phyloP scores from a whole-genome alignment of 2,888 invertebrate genomes.

The Allygus modestus region DNA sequence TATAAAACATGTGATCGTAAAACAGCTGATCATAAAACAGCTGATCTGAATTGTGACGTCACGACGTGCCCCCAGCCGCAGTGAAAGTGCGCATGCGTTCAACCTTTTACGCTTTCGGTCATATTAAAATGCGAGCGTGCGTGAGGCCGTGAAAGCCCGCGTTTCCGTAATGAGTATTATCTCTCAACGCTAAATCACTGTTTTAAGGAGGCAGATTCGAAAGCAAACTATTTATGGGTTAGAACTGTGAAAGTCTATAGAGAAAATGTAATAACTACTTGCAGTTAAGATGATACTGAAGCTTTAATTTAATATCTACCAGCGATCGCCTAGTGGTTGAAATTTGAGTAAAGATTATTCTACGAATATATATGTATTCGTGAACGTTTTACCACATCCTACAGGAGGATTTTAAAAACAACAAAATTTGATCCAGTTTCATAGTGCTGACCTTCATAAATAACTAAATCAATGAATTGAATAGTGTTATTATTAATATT shows the following conservation, averaged over 20 bases:
- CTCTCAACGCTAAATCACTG: background rate
- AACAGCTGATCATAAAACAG: constrained; percentile 22
- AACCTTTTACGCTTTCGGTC: constrained; percentile 33
- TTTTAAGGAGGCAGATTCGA: background rate
- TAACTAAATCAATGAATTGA: too few relatives aligned
- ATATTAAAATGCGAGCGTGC: constrained; percentile 26
- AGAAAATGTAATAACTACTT: too few relatives aligned
- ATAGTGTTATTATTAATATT: too few relatives aligned
- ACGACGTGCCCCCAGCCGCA: background rate
- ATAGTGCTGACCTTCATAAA: too few relatives aligned
- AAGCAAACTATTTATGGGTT: constrained; percentile 6
- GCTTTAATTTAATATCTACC: too few relatives aligned
- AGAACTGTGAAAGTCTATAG: background rate
- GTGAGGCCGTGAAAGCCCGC: background rate
- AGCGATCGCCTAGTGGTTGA: too few relatives aligned
- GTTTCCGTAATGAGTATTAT: constrained; percentile 1
- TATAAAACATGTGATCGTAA: constrained; percentile 21
- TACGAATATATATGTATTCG: too few relatives aligned
- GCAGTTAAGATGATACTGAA: too few relatives aligned
- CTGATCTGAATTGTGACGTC: constrained; percentile 25
- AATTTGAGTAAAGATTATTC: too few relatives aligned
- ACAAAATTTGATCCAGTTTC: too few relatives aligned
- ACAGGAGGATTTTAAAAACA: too few relatives aligned
- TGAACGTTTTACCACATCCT: too few relatives aligned
- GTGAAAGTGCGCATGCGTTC: constrained; percentile 14